phyloP scores from a whole-genome alignment of 2,113 vertebrate genomes.

The Rattus norvegicus region DNA sequence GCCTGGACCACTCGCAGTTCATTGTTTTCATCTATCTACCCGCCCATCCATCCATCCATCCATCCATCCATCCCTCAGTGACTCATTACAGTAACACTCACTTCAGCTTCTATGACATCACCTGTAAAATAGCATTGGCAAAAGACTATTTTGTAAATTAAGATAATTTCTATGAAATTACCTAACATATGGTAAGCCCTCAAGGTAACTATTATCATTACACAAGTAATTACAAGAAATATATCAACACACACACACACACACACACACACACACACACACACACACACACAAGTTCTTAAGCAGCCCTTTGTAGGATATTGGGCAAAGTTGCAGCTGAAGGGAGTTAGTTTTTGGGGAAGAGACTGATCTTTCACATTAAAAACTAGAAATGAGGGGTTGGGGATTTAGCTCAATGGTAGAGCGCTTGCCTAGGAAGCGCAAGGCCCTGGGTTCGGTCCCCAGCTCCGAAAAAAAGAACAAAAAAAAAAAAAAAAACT shows the following conservation, averaged over 20 bases:
- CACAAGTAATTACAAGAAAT: conserved; percentile 22
- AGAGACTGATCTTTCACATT: neutral
- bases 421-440: too few species aligned
- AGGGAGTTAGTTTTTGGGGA: neutral
- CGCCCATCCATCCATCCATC: neutral
- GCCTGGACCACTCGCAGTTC: neutral
- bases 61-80: neutral
- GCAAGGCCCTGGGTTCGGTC: too few species aligned
- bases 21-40: neutral
- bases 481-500: too few species aligned
- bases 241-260: neutral
- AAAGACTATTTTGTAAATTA: conserved; percentile 55
- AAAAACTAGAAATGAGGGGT: neutral
- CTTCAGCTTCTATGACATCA: conserved; percentile 28
- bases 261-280: neutral
- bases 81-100: conserved; percentile 14
- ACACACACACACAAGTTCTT: neutral
- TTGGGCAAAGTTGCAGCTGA: neutral
- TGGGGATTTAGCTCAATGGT: too few species aligned
- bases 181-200: conserved; percentile 20
- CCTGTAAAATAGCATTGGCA: conserved; percentile 42
- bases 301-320: neutral
- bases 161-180: conserved; percentile 44
- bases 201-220: conserved; percentile 47
- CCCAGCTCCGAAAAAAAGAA: too few species aligned